Evolutionary conservation across 1,140 invertebrate genomes (phyloP).

Genomic region (Tetramorium parvispinum): DNA sequence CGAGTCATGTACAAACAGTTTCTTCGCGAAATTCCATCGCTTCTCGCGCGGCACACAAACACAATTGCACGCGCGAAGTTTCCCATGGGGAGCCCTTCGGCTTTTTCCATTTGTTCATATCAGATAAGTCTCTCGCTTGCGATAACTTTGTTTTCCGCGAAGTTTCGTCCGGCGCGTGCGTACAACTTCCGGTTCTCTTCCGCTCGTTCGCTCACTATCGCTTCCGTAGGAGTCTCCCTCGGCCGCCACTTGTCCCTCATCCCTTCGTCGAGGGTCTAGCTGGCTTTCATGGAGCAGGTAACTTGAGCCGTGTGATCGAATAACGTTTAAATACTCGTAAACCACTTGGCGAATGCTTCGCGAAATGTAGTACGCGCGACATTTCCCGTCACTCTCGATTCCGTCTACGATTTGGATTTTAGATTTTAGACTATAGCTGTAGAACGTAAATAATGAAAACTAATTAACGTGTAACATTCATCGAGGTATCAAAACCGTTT

Average conservation of each 20-base stretch:
- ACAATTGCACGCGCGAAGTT: conserved; percentile 31
- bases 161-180: conserved; percentile 4
- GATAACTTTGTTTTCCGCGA: conserved; percentile 39
- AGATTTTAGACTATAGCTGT: not conserved
- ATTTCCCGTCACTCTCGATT: not conserved
- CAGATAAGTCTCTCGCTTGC: conserved; percentile 44
- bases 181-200: conserved; percentile 25
- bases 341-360: not conserved
- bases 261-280: not conserved
- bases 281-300: conserved; percentile 2
- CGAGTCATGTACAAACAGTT: conserved; percentile 48
- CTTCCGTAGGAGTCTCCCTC: not conserved
- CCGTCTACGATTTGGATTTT: not conserved
- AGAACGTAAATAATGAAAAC: not conserved
- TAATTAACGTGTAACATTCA: not conserved
- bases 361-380: not conserved
- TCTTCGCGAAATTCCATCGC: conserved; percentile 45
- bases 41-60: conserved; percentile 5
- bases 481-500: not conserved
- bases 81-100: conserved; percentile 5
- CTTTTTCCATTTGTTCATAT: conserved; percentile 59
- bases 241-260: not conserved
- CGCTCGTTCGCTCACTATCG: conserved; percentile 6
- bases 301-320: not conserved
- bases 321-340: not conserved